phyloP scores from a whole-genome alignment of 2,797 vertebrate genomes.

The Psittacula echo region DNA sequence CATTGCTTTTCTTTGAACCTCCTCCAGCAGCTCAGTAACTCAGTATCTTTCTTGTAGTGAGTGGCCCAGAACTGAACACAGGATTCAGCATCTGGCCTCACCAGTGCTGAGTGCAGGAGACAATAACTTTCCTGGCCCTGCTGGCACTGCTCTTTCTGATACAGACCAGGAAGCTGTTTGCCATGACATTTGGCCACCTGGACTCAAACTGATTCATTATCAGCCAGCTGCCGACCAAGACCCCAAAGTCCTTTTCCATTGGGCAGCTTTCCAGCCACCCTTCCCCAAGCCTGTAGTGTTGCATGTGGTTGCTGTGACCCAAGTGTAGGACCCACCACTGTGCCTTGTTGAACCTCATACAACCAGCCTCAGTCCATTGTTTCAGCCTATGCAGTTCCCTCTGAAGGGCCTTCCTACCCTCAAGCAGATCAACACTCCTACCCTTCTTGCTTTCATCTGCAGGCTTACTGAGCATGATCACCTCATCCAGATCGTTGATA shows the following conservation, averaged over 20 bases:
- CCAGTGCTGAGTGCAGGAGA: not conserved
- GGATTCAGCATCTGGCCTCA: not conserved
- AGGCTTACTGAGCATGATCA: not conserved
- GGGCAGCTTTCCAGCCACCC: not conserved
- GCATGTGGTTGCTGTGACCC: not conserved
- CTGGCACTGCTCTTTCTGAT: not conserved
- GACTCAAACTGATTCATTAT: not conserved
- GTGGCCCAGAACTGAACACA: not conserved
- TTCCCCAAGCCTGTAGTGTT: not conserved
- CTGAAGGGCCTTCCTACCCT: not conserved
- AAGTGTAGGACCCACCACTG: not conserved
- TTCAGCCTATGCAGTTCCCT: not conserved
- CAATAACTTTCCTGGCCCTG: not conserved
- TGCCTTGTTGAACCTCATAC: not conserved
- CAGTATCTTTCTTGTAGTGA: not conserved
- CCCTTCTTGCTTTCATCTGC: not conserved
- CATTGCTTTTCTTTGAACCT: not conserved
- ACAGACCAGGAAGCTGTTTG: not conserved
- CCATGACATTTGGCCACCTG: not conserved
- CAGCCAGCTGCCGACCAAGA: not conserved
- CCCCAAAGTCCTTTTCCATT: not conserved
- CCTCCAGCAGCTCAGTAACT: not conserved
- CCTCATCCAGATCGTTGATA: not conserved
- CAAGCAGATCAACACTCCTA: not conserved
- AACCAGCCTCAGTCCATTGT: not conserved